Base-by-base conservation (phyloP, 2,888 invertebrate genomes). In the Oconnorella tubifera region DNA sequence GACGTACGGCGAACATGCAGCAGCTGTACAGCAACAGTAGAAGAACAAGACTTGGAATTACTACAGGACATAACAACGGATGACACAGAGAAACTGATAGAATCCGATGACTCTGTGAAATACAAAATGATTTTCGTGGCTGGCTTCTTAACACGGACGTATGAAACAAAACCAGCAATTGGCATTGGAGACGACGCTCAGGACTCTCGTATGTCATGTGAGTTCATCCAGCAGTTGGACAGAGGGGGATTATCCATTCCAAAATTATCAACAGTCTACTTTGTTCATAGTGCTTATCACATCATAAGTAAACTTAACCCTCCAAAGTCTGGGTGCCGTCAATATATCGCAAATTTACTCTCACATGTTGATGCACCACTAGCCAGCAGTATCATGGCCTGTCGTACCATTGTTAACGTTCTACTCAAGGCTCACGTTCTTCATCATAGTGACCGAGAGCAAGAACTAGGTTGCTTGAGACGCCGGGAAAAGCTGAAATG, bases 81-180 rank as follows among this genome's bases (percentile, higher is more conserved):
- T 53, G 55, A 53, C 55, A 53, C 55, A 23, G 55, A 53, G 10
- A 53, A 53, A 19, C 55, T 53, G 14, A 53, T 23, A 53, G n/a
- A 53, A 23, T 53, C 55, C 23, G 55, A 53, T 53, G 55, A 53
- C 23, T 14, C 6, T 23, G 14, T 53, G 55, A 53, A 53, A 53
- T 23, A 53, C 27, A 53, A 53, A 25, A 23, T 53, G 14, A 53
- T 53, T 53, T 53, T 53, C 27, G 23, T 53, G 10, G 55, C 55
- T 14, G 55, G 55, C 6, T 53, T 14, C 23, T 10, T 40, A 40
- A 40, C 40, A 40, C 40, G 40, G 10, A 40, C 10, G 40, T 40
- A 40, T 40, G 40, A 40, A 10, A 40, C 10, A 14, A 10, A 40
- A 14, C 40, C 40, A 40, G 40, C 40, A 19, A 40, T 10, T 14